These are phyloP conservation scores for Callinectes sapidus DNA, from an alignment of 2,888 invertebrate genomes.

Conservation along the genomic window DNA sequence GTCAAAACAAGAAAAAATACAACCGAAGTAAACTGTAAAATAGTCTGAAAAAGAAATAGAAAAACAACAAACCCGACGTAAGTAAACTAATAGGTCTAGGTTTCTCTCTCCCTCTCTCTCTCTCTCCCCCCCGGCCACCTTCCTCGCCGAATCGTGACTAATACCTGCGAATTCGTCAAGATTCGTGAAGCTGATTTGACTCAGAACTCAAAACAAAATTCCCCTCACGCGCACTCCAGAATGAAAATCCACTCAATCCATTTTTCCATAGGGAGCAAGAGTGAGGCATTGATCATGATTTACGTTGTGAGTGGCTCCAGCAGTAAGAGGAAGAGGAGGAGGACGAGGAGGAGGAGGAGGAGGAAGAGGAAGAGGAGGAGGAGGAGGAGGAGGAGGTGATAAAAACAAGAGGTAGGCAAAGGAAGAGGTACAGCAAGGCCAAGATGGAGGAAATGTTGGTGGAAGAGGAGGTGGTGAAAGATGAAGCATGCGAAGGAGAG, in stretches of 20 bases:
- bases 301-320: conserved; percentile 9
- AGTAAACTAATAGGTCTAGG: neutral
- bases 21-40: neutral
- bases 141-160: conserved; percentile 40
- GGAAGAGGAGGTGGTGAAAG: neutral
- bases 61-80: neutral
- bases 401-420: neutral
- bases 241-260: conserved; percentile 55
- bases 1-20: too few relatives aligned
- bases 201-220: conserved; percentile 45
- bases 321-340: neutral
- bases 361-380: neutral
- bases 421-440: neutral
- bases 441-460: neutral
- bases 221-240: conserved; percentile 49
- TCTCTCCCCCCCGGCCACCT: neutral
- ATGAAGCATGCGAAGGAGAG: neutral
- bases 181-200: conserved; percentile 41
- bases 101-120: conserved; percentile 33
- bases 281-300: conserved; percentile 47
- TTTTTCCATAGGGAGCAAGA: conserved; percentile 50
- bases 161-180: conserved; percentile 32
- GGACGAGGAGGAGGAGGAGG: neutral
- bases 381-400: neutral
- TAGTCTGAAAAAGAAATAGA: neutral